phyloP scores from a whole-genome alignment of 2,888 invertebrate species.

The Lasioglossum calceatum region DNA sequence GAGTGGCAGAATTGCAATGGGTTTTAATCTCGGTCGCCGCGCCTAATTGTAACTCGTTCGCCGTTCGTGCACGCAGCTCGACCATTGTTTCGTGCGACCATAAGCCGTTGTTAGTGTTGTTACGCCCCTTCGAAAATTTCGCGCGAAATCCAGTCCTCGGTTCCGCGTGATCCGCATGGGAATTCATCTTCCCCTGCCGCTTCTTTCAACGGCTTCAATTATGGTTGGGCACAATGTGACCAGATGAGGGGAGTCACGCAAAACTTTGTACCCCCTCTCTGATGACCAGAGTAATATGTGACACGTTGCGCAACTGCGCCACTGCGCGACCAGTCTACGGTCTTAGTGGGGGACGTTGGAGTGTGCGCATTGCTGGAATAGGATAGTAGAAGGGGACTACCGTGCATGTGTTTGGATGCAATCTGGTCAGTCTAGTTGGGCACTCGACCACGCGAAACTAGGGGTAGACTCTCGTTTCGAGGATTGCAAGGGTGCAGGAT shows the following conservation, averaged over 20 bases:
- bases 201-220: neutral
- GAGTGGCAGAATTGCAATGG: constrained; percentile 34
- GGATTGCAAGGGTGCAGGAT: too few species aligned
- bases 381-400: too few species aligned
- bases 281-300: too few species aligned
- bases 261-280: too few species aligned
- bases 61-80: constrained; percentile 18
- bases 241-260: too few species aligned
- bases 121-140: constrained; percentile 19
- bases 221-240: neutral
- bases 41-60: constrained; percentile 37
- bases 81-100: constrained; percentile 18
- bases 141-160: neutral
- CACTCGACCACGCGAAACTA: neutral
- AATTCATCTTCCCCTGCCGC: neutral
- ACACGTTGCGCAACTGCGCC: too few species aligned
- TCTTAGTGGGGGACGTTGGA: too few species aligned
- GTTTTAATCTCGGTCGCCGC: constrained; percentile 24
- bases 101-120: neutral
- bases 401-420: too few species aligned
- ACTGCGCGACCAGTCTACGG: too few species aligned
- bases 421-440: neutral
- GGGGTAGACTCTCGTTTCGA: too few species aligned
- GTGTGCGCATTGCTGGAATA: too few species aligned
- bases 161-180: neutral